Percentiles rank a stretch among this genome's conserved stretches.
These are phyloP conservation scores for Bucorvus abyssinicus DNA, from an alignment of 2,797 vertebrate genomes.

Conservation along the genomic window DNA sequence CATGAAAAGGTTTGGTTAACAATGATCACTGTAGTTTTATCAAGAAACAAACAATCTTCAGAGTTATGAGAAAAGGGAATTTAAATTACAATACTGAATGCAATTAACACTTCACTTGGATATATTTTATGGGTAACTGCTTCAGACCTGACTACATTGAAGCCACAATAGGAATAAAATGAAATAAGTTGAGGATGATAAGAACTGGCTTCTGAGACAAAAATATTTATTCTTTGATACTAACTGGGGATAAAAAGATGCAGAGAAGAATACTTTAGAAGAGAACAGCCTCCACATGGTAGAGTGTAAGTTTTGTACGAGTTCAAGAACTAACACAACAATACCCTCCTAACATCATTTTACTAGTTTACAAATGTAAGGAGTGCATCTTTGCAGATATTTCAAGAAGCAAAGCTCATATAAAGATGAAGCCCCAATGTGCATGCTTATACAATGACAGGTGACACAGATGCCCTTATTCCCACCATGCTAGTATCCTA, in stretches of 20 bases:
- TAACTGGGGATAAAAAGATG: not conserved
- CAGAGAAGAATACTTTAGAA: not conserved
- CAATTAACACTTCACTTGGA: not conserved
- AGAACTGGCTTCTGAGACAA: not conserved
- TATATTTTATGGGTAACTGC: not conserved
- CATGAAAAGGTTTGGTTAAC: not conserved
- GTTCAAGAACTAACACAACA: not conserved
- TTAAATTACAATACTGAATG: not conserved
- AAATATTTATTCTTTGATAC: not conserved
- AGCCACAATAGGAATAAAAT: not conserved
- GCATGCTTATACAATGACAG: rapidly evolving
- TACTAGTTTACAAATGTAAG: not conserved
- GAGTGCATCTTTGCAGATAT: not conserved
- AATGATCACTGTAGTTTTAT: not conserved
- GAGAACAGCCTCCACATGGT: not conserved
- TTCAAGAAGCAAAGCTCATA: not conserved
- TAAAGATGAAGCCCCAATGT: not conserved
- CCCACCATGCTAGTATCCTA: not conserved
- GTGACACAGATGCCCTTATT: not conserved
- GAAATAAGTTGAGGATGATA: not conserved
- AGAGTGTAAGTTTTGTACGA: not conserved
- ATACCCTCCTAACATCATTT: not conserved
- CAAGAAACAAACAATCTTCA: not conserved
- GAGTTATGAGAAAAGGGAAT: not conserved
- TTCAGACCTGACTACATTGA: not conserved